Base-by-base conservation (phyloP, 1,140 invertebrate genomes). In the Papilio dardanus region DNA sequence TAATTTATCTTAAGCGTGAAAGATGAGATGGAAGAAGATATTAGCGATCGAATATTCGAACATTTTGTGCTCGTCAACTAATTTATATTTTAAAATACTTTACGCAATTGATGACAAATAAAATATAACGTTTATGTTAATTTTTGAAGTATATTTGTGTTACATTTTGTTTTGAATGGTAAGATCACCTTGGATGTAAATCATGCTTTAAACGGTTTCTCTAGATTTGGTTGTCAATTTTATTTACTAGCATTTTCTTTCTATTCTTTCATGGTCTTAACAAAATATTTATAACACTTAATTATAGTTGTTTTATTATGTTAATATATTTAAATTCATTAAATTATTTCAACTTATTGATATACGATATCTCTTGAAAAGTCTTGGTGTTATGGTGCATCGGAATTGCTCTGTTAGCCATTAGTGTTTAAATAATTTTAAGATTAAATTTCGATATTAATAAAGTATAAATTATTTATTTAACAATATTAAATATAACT, bases 21-120 rank as follows among this genome's bases (percentile, higher is more conserved):
- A 77, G 76, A 77, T 77, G 69, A 77, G 67, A 62, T 77, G 62
- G 16, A 62, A 68, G 6, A 28, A 71, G 35, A 40, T 71, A 71
- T 30, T 37, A 30, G 30, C 31, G 30, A 54, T 54, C 46, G 33
- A 54, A 73, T 73, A 21, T 19, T 58, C 28, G 6, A 30, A n/a
- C 35, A n/a, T n/a, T n/a, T n/a, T n/a, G n/a, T n/a, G n/a, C n/a
- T n/a, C n/a, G 21, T 33, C 4, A 37, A 50, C 24, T 42, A 24
- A 58, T 21, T 73, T 58, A 73, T 73, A 14, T 30, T 62, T 62
- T 12, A 73, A 73, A 73, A 73, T 73, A 40, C 46, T 54, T 33
- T 71, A 35, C 33, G 8, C 31, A 73, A 73, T 33, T 54, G 71
- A 58, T 33, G 71, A 73, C 28, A 71, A 31, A 71, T 30, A 73